Percentiles rank a stretch among this genome's conserved stretches.
Conservation (phyloP, 2,113 vertebrate species). For the Vombatus ursinus region DNA sequence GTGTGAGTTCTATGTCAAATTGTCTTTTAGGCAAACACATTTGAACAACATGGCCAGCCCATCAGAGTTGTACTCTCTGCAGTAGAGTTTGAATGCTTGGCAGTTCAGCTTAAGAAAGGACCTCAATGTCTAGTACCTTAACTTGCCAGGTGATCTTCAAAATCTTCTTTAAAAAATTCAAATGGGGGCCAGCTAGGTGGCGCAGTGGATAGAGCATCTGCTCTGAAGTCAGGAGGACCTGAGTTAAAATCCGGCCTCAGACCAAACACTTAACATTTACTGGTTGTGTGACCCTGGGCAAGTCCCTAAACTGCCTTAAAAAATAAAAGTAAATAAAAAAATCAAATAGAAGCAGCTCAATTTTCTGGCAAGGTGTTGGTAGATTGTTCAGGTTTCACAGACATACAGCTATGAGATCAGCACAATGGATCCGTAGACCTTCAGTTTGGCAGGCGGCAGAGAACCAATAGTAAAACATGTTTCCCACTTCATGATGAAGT, state of each 20-base stretch:
- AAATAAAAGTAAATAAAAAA: background rate
- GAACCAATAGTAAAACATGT: background rate
- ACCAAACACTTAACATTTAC: no score
- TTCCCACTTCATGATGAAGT: background rate
- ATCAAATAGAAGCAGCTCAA: background rate
- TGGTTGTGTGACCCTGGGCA: no score
- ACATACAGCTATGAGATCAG: background rate
- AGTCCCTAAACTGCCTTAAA: no score
- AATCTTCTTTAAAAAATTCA: background rate
- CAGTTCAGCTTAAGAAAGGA: background rate
- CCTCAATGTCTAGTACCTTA: background rate
- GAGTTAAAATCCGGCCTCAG: no score
- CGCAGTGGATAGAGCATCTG: no score
- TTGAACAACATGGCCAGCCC: background rate
- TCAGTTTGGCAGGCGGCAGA: background rate
- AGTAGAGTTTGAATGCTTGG: background rate
- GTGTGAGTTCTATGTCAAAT: background rate
- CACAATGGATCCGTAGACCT: background rate
- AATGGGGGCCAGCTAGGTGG: background rate
- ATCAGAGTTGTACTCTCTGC: background rate
- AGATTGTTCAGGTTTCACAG: background rate
- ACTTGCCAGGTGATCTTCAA: background rate
- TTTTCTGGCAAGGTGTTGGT: background rate
- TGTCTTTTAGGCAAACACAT: background rate
- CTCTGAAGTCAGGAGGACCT: no score